Evolutionary conservation across 2,888 invertebrate species (phyloP).

Genomic region (Tanaodytes sp.): DNA sequence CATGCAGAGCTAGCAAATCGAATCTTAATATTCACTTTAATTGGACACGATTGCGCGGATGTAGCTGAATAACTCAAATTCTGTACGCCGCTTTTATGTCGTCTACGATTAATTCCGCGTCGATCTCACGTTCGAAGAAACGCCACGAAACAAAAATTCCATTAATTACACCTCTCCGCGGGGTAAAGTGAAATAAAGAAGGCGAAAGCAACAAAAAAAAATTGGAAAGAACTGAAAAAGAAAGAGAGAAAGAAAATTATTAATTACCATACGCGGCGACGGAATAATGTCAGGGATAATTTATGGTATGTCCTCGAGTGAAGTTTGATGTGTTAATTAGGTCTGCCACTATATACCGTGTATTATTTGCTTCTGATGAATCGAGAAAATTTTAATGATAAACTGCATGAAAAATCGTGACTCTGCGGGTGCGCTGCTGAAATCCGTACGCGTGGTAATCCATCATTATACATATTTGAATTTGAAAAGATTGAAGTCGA

Average conservation of each 20-base stretch:
- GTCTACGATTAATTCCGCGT: conserved; percentile 21
- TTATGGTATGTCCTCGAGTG: conserved; percentile 19
- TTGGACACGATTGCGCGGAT: conserved; percentile 35
- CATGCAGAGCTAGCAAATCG: conserved; percentile 37
- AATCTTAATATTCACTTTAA: conserved; percentile 36
- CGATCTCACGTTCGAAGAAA: conserved; percentile 26
- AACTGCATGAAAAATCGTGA: conserved; percentile 1
- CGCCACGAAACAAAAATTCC: conserved; percentile 25
- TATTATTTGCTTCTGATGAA: conserved; percentile 14
- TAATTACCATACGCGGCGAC: conserved; percentile 13
- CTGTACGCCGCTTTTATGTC: conserved; percentile 26
- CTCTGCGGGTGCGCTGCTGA: neutral
- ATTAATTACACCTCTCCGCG: conserved; percentile 23
- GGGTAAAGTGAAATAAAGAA: conserved; percentile 16
- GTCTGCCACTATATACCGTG: conserved; percentile 15
- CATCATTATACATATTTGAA: neutral
- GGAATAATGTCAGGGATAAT: conserved; percentile 29
- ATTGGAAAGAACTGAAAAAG: too few relatives aligned
- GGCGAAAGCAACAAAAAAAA: too few relatives aligned
- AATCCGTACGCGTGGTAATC: neutral
- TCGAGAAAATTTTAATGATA: conserved; percentile 12
- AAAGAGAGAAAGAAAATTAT: conserved; percentile 12
- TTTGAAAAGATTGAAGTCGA: neutral
- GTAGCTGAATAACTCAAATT: conserved; percentile 41
- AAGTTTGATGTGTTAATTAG: conserved; percentile 32